Evolutionary conservation across 1,140 invertebrate genomes (phyloP).

Genomic region (Drosophila saltans): DNA sequence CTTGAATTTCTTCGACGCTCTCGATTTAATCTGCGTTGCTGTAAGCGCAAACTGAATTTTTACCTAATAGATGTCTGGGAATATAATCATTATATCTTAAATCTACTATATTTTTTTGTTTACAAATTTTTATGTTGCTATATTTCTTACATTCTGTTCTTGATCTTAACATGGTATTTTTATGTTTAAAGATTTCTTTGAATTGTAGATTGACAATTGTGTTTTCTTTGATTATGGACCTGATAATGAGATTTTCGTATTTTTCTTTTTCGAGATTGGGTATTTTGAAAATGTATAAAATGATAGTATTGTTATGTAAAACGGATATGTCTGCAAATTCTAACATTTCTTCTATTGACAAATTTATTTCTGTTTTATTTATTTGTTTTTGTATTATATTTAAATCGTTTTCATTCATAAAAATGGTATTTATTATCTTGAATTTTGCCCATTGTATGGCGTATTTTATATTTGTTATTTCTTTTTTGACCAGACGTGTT

Average conservation of each 20-base stretch:
- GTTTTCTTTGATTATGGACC: too few relatives aligned
- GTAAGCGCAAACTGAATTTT: constrained; percentile 15
- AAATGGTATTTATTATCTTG: too few relatives aligned
- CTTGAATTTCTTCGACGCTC: too few relatives aligned
- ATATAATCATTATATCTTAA: constrained; percentile 21
- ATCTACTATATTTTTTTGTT: constrained; percentile 5
- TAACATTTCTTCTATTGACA: neutral
- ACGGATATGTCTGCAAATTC: constrained; percentile 16
- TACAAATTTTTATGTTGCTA: constrained; percentile 11
- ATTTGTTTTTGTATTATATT: too few relatives aligned
- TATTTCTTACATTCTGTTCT: constrained; percentile 6
- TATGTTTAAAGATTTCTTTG: neutral
- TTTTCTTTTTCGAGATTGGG: constrained; percentile 13
- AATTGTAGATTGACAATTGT: too few relatives aligned
- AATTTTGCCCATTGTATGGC: too few relatives aligned
- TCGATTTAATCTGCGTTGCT: constrained; percentile 25
- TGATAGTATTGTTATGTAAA: constrained; percentile 26
- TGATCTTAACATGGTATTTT: neutral
- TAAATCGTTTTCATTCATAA: too few relatives aligned
- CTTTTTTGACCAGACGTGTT: too few relatives aligned
- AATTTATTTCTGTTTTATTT: neutral
- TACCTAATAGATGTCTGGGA: constrained; percentile 11
- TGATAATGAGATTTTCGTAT: constrained; percentile 13
- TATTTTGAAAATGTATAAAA: constrained; percentile 29
- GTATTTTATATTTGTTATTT: too few relatives aligned